Evolutionary conservation across 2,113 vertebrate species (phyloP), one percentile per base, ranked within the genome.

Genomic region (Nothobranchius kuhntae): DNA sequence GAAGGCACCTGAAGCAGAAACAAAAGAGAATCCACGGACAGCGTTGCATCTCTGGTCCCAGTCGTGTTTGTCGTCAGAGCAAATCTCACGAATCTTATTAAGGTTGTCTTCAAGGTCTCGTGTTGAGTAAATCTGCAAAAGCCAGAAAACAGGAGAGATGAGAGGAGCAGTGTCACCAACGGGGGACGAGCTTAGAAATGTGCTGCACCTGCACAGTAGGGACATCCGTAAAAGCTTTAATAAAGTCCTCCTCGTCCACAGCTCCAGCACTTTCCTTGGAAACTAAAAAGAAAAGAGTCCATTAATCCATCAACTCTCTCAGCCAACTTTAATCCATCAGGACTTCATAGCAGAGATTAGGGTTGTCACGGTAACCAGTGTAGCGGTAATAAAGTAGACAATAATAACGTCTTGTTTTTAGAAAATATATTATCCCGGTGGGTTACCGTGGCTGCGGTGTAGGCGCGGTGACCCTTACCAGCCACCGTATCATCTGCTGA

Each of bases 61-160:
- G 83, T 99, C 97, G 3, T 99, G 97, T 85, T 99, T 99, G 91
- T 99, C 97, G 81, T 99, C 97, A 7, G 97, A 98, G 64, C 97
- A 94, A 82, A 99, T 94, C 90, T 98, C 96, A 75, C 97, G 95
- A 90, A 99, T 98, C 92, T 99, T 99, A 87, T 98, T 98, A 81
- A 99, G 91, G 17, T 96, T 99, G 91, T 98, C 97, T 91, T 99
- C 97, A 71, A 99, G 94, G 87, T 99, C 97, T 79, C 97, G 93
- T 68, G 95, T 75, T 51, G 97, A 98, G 91, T 98, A 98, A 65
- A 99, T 99, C 97, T 99, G 79, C 13, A 89, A 26, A 9, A 9
- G 44, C 42, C 57, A n/a, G 21, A 36, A 44, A 48, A 45, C 11
- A 53, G 53, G 35, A 46, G 35, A 44, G 4, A 35, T 36, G 13